Conservation (phyloP, 2,797 vertebrate genomes). For the Avahi laniger region DNA sequence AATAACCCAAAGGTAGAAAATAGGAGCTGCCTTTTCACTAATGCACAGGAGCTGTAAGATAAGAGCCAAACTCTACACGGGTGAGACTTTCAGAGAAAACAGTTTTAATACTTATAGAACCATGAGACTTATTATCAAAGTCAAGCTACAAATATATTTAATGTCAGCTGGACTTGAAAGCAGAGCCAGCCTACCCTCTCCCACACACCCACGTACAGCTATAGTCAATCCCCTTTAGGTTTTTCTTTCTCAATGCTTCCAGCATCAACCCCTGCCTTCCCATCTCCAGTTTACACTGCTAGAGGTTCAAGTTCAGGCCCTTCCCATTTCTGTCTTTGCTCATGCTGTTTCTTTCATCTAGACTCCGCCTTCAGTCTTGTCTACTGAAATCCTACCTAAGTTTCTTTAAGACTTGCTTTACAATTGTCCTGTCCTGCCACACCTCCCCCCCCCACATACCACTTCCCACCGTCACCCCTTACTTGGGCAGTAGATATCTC, state of each 20-base stretch:
- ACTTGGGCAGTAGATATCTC: background rate
- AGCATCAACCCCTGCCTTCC: background rate
- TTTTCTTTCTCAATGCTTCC: background rate
- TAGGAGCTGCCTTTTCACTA: background rate
- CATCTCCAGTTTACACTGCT: background rate
- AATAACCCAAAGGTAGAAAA: constrained; percentile 12
- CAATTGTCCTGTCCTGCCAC: background rate
- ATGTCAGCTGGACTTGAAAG: background rate
- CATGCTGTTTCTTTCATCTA: background rate
- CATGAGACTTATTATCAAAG: background rate
- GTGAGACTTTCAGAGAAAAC: background rate
- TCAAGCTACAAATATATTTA: background rate
- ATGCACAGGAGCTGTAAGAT: background rate
- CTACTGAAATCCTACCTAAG: background rate
- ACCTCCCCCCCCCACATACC: too few relatives aligned
- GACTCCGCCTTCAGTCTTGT: background rate
- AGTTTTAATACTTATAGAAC: background rate
- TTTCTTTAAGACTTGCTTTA: background rate
- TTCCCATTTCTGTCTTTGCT: background rate
- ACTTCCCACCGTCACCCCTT: too few relatives aligned
- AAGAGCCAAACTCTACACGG: background rate
- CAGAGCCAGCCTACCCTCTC: background rate
- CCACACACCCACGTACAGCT: background rate
- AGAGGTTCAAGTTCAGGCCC: background rate
- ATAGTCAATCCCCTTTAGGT: background rate